phyloP scores from a whole-genome alignment of 2,888 invertebrate genomes.

The Rhogogaster chlorosoma region DNA sequence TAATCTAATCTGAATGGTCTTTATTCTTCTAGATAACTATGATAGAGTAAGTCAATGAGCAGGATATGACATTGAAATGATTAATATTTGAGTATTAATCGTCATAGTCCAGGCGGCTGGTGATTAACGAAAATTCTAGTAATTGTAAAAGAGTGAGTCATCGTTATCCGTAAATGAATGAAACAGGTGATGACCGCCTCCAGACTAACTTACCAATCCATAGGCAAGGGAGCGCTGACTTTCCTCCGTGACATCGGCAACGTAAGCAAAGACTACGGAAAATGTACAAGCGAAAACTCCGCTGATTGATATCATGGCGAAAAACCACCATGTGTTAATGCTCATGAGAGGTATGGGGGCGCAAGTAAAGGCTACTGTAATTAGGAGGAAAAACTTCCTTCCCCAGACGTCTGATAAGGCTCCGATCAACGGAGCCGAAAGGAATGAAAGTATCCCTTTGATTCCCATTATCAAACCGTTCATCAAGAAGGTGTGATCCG shows the following conservation, averaged over 20 bases:
- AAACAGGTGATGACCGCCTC: neutral
- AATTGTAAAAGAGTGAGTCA: neutral
- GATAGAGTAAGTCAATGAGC: neutral
- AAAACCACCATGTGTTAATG: slow-evolving; percentile 99
- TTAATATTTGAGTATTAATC: neutral
- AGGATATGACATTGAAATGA: neutral
- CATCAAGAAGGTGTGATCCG: slow-evolving; percentile 99
- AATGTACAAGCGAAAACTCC: slow-evolving; percentile 99
- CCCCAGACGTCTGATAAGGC: slow-evolving; percentile 99
- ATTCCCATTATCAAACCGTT: slow-evolving; percentile 99
- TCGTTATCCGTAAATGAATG: too few relatives aligned
- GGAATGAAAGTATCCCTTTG: slow-evolving; percentile 98
- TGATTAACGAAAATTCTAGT: neutral
- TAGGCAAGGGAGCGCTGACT: slow-evolving; percentile 97
- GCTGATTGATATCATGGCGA: slow-evolving; percentile 99
- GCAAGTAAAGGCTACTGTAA: slow-evolving; percentile 99
- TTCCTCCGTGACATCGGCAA: slow-evolving; percentile 99
- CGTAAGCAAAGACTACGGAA: slow-evolving; percentile 99
- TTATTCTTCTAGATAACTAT: neutral
- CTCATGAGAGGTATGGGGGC: slow-evolving; percentile 99
- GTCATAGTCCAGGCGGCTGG: neutral
- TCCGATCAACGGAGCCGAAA: slow-evolving; percentile 98
- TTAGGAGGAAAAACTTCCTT: slow-evolving; percentile 96
- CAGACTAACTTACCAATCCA: slow-evolving; percentile 85
- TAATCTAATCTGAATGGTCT: neutral